Percentiles rank a stretch among this genome's conserved stretches.
Evolutionary conservation across 37 sponge, comb jelly and placozoan species (phyloP).

Genomic region (Aphrocallistes beatrix): DNA sequence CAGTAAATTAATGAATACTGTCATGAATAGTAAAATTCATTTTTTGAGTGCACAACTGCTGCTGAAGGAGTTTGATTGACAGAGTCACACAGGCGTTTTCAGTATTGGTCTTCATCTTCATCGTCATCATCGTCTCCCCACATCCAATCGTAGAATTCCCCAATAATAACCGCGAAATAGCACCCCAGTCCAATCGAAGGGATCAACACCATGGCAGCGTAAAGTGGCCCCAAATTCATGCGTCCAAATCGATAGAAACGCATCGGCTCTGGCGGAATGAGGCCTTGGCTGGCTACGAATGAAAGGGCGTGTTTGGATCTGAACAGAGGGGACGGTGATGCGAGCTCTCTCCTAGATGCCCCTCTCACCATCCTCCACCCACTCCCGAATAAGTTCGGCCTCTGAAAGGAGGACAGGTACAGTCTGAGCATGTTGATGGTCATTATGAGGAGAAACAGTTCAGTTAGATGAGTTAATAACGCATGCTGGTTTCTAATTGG

Average conservation of each 20-base stretch:
- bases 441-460: not conserved
- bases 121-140: conserved; percentile 9
- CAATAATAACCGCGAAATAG: not conserved
- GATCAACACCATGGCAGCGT: not conserved
- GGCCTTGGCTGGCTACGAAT: not conserved
- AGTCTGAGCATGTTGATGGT: conserved; percentile 6
- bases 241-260: not conserved
- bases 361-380: not conserved
- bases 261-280: not conserved
- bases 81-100: too few relatives aligned
- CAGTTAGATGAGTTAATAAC: not conserved
- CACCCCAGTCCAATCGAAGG: conserved; percentile 1
- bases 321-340: not conserved
- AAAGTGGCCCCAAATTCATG: not conserved
- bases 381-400: not conserved
- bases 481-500: not conserved
- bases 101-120: not conserved
- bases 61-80: too few relatives aligned
- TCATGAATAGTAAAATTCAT: too few relatives aligned
- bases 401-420: not conserved
- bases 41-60: too few relatives aligned
- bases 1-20: too few relatives aligned
- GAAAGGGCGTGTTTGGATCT: not conserved
- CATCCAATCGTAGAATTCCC: not conserved
- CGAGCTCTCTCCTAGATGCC: not conserved